Evolutionary conservation across 2,888 invertebrate genomes (phyloP), one percentile per base, ranked within the genome.

Genomic region (Antheraea assamensis): DNA sequence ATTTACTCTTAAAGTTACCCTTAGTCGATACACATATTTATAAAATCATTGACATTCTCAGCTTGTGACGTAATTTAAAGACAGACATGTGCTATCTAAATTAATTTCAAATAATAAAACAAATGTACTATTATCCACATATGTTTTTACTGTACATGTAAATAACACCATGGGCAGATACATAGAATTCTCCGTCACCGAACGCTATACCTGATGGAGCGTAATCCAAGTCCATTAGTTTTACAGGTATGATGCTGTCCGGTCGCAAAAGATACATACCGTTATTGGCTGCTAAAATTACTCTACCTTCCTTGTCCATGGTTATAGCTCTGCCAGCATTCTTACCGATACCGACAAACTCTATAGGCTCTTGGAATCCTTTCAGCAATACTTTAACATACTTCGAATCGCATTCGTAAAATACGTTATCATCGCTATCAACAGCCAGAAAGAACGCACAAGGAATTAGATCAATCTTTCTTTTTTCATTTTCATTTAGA

Each of bases 331-430:
- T 85, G 0, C 92, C 93, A 5, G 90, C 82, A 77, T 93, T 91
- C 73, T 92, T 94, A 0, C 87, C 80, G 10, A 94, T 85, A 5
- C 94, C 94, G 42, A 90, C 91, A 83, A 87, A 94, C 70, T 94
- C 94, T 61, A 94, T 86, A 0, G 94, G 90, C 66, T 94, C 94
- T 73, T 89, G 86, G 73, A 92, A 94, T 68, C 88, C 93, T 86
- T 87, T 92, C 0, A 93, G 79, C 73, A 94, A 74, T 64, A 94
- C 88, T 77, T 93, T 94, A 3, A 94, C 89, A 58, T 93, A 94
- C 72, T 94, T 94, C 0, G 94, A 91, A 82, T 93, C 93, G 72
- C 94, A 94, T 83, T 94, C 94, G 55, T 91, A 94, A 74, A 81
- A 94, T 4, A 94, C 78, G 80, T 94, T 94, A 0, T 89, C 92